A percentile compares a stretch with the other conserved stretches of the same genome.
Conservation (phyloP, 1,140 invertebrate genomes). For the Drosophila saltans region DNA sequence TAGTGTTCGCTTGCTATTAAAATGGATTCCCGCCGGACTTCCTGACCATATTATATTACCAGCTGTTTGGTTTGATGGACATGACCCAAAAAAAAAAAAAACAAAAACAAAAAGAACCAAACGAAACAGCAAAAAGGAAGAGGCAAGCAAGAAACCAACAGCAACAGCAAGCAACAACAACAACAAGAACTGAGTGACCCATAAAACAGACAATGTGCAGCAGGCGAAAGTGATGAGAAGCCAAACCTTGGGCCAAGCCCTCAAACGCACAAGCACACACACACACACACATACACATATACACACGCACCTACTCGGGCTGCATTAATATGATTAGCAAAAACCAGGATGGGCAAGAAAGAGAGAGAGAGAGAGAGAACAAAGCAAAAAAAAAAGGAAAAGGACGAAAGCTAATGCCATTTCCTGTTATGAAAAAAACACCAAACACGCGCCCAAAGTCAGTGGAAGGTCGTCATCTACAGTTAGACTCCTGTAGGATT, state of each 20-base stretch:
- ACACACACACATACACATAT: conserved; percentile 17
- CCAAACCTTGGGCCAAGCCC: conserved; percentile 73
- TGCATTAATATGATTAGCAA: conserved; percentile 79
- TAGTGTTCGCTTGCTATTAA: conserved; percentile 59
- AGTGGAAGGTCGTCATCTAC: conserved; percentile 43
- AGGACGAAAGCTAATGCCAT: conserved; percentile 63
- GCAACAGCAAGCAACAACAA: conserved; percentile 35
- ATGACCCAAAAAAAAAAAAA: conserved; percentile 77
- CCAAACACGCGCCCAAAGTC: conserved; percentile 57
- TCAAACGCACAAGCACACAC: conserved; percentile 35
- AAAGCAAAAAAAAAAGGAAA: not conserved
- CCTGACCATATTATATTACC: conserved; percentile 77
- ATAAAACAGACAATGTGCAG: conserved; percentile 52
- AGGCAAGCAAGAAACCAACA: conserved; percentile 48
- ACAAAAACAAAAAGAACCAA: not conserved
- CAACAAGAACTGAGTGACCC: conserved; percentile 46
- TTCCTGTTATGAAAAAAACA: conserved; percentile 51
- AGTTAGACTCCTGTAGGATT: conserved; percentile 5
- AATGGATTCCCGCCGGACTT: conserved; percentile 80
- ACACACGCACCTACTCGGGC: conserved; percentile 7
- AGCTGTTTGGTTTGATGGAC: conserved; percentile 68
- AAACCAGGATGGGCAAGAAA: conserved; percentile 3
- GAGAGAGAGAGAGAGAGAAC: conserved; percentile 30
- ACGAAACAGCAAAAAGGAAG: conserved; percentile 1
- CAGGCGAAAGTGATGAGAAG: conserved; percentile 50